Conservation (phyloP, 2,797 vertebrate genomes). For the Parauchenoglanis punctatus region DNA sequence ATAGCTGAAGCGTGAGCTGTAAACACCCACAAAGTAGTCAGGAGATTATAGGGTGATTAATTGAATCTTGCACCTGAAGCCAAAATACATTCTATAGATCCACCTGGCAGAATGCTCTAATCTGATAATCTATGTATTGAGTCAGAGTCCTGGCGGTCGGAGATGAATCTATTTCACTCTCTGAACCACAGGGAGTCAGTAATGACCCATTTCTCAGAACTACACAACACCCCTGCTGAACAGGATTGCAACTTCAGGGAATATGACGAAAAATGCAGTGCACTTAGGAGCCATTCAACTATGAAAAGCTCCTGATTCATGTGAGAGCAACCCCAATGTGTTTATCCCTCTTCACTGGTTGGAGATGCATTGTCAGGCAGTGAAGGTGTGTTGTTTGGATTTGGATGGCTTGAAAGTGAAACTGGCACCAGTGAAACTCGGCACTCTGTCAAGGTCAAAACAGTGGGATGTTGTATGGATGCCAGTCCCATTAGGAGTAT, state of each 20-base stretch:
- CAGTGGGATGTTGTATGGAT: constrained; percentile 40
- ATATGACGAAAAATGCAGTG: constrained; percentile 35
- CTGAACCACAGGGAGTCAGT: constrained; percentile 66
- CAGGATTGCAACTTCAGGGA: constrained; percentile 41
- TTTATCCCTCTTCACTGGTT: constrained; percentile 62
- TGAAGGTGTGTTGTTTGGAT: constrained; percentile 52
- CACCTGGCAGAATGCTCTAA: constrained; percentile 69
- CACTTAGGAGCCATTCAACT: constrained; percentile 68
- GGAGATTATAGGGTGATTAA: constrained; percentile 72
- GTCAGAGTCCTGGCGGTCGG: constrained; percentile 71
- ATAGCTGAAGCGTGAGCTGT: constrained; percentile 17
- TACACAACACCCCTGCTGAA: constrained; percentile 41
- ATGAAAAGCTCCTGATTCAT: constrained; percentile 75
- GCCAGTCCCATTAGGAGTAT: constrained; percentile 46
- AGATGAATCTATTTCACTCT: constrained; percentile 72
- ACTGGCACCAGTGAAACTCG: constrained; percentile 40
- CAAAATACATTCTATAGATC: constrained; percentile 71
- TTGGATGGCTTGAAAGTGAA: constrained; percentile 32
- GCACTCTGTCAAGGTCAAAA: constrained; percentile 49
- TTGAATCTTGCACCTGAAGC: constrained; percentile 69
- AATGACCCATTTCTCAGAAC: constrained; percentile 51
- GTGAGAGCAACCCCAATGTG: constrained; percentile 69
- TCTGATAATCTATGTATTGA: constrained; percentile 78
- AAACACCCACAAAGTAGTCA: constrained; percentile 42
- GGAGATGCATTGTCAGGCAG: constrained; percentile 52